These are phyloP conservation scores for Oxyteleia sp. DNA, from an alignment of 2,888 invertebrate species.

Conservation along the genomic window DNA sequence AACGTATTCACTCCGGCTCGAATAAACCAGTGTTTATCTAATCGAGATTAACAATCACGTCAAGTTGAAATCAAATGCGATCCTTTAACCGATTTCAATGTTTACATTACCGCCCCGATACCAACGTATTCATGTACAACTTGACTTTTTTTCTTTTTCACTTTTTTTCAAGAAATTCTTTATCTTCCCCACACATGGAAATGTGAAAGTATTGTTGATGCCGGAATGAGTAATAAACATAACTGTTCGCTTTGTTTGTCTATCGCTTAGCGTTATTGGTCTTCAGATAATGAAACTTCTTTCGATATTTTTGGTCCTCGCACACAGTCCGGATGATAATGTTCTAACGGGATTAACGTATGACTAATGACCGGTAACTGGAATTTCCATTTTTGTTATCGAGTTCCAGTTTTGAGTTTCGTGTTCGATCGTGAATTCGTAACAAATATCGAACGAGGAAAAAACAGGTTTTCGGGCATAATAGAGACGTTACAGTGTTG, in stretches of 20 bases:
- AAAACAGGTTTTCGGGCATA: slow-evolving; percentile 24
- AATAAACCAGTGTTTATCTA: slow-evolving; percentile 44
- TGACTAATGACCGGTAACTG: slow-evolving; percentile 46
- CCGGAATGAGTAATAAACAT: slow-evolving; percentile 32
- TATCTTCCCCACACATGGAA: slow-evolving; percentile 26
- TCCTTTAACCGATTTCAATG: slow-evolving; percentile 6
- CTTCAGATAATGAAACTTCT: slow-evolving; percentile 36
- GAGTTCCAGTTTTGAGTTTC: slow-evolving; percentile 34
- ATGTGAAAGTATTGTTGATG: slow-evolving; percentile 40
- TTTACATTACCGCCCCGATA: slow-evolving; percentile 28
- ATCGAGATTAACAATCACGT: slow-evolving; percentile 41
- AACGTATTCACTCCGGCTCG: too few species aligned
- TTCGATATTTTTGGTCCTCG: slow-evolving; percentile 31
- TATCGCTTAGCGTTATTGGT: slow-evolving; percentile 45
- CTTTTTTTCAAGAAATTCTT: background rate
- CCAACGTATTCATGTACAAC: slow-evolving; percentile 9
- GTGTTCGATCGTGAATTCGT: slow-evolving; percentile 26
- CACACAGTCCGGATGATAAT: slow-evolving; percentile 35
- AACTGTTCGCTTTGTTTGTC: slow-evolving; percentile 52
- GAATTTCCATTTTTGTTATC: slow-evolving; percentile 48
- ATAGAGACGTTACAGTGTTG: slow-evolving; percentile 25
- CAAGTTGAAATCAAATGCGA: slow-evolving; percentile 28
- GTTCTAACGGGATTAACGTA: slow-evolving; percentile 35
- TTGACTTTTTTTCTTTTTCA: slow-evolving; percentile 6
- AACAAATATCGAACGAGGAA: slow-evolving; percentile 12